Base-by-base conservation (phyloP, 1,140 invertebrate species). In the Drosophila tsacasi region DNA sequence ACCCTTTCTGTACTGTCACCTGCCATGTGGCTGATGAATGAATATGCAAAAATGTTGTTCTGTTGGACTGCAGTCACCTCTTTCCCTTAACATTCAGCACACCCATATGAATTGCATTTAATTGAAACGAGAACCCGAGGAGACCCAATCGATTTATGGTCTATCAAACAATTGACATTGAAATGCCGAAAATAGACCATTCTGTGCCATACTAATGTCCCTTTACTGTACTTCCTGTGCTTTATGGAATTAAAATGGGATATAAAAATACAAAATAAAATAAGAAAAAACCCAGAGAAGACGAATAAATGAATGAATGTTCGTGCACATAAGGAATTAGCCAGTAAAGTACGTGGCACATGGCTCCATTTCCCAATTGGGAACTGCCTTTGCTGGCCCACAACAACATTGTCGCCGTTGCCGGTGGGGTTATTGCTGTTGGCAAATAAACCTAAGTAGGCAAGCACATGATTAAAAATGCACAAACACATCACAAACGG, bases 381-480 rank as follows among this genome's bases (percentile, higher is more conserved):
- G 83, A 77, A 68, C 35, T 25, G 23, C 49, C 19, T 21, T 50
- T 32, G 21, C 76, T 87, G 84, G 66, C 68, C 83, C 64, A 80
- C 84, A 86, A 82, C 84, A 86, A 86, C 66, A 83, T 55, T 66
- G 76, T 83, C 67, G 79, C 19, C 21, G 49, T 46, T 66, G 47
- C 67, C 61, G 52, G 19, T 37, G 50, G 50, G 50, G 64, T 50
- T 77, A 60, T 62, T 59, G 58, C 65, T 47, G 60, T 65, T 78
- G 75, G 75, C 66, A 55, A 79, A 71, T 78, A 77, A 78, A 67
- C 65, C 67, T 74, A 87, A 87, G 84, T 87, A 87, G 83, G 84
- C 84, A 87, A 87, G 84, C 60, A 89, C 81, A 90, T 89, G 83
- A 87, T 87, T 87, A 87, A 87, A 87, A 87, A 87, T 87, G 67